phyloP scores from a whole-genome alignment of 2,888 invertebrate genomes.

The Diplolepis rosae region DNA sequence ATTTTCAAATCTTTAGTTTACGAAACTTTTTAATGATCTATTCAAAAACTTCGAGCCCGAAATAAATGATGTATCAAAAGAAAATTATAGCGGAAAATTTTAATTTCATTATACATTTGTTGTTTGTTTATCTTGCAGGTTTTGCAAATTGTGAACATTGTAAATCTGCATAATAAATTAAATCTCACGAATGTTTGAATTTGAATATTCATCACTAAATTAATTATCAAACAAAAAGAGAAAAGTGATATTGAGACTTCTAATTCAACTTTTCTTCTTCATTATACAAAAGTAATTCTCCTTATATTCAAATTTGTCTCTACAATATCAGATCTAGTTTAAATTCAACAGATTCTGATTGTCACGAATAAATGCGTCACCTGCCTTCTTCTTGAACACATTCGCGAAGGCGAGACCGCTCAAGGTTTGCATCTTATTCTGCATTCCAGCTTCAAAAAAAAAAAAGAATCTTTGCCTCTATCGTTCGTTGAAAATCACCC shows the following conservation, averaged over 20 bases:
- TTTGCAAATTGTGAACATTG: conserved; percentile 1
- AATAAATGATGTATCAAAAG: neutral
- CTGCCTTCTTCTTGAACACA: conserved; percentile 69
- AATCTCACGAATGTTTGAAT: too few relatives aligned
- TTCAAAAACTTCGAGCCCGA: too few relatives aligned
- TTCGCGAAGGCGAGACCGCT: conserved; percentile 66
- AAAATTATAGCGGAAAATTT: neutral
- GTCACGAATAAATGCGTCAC: conserved; percentile 45
- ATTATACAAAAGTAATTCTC: neutral
- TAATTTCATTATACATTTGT: conserved; percentile 10
- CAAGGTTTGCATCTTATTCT: conserved; percentile 66
- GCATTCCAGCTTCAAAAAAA: conserved; percentile 33
- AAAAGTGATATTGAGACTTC: neutral
- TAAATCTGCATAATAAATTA: conserved; percentile 18
- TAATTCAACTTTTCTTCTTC: neutral
- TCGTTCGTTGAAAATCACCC: conserved; percentile 27
- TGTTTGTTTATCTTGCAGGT: conserved; percentile 5
- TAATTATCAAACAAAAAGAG: neutral
- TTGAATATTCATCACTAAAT: neutral
- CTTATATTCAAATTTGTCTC: neutral
- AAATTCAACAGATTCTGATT: neutral
- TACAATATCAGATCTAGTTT: neutral
- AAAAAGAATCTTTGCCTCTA: neutral
- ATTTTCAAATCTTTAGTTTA: neutral
- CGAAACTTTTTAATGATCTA: too few relatives aligned